A percentile compares a stretch with the other conserved stretches of the same genome.
These are phyloP conservation scores for Capromys pilorides DNA, from an alignment of 2,797 vertebrate species.

Conservation along the genomic window DNA sequence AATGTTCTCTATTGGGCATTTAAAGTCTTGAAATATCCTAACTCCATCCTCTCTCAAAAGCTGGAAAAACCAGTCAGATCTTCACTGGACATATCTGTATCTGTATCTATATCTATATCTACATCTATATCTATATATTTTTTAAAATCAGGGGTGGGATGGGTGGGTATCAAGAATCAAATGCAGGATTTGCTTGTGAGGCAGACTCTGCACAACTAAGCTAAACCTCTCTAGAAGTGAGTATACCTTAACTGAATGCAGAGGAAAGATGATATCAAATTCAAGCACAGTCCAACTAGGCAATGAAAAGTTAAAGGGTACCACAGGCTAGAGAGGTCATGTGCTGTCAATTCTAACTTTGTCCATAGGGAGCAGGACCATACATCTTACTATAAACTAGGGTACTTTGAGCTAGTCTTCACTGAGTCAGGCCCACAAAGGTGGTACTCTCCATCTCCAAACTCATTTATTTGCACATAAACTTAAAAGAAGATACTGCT, in stretches of 20 bases:
- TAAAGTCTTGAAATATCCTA: not conserved
- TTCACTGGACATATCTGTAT: not conserved
- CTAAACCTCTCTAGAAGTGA: not conserved
- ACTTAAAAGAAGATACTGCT: too few relatives aligned
- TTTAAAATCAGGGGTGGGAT: too few relatives aligned
- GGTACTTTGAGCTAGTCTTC: not conserved
- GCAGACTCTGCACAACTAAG: too few relatives aligned
- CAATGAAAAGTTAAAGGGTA: not conserved
- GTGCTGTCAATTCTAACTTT: not conserved
- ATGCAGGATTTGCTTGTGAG: too few relatives aligned
- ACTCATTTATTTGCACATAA: not conserved
- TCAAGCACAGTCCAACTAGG: not conserved
- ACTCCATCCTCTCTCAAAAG: not conserved
- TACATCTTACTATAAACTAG: not conserved
- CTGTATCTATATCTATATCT: not conserved
- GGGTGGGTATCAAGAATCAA: too few relatives aligned
- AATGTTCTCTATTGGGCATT: not conserved
- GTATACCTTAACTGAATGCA: not conserved
- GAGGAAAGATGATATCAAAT: not conserved
- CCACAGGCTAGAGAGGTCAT: not conserved
- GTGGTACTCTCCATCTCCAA: not conserved
- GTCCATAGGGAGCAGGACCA: not conserved
- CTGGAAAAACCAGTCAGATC: not conserved
- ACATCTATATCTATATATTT: too few relatives aligned
- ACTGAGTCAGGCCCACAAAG: not conserved